phyloP scores from a whole-genome alignment of 2,888 invertebrate genomes.

The Lobophora halterata region DNA sequence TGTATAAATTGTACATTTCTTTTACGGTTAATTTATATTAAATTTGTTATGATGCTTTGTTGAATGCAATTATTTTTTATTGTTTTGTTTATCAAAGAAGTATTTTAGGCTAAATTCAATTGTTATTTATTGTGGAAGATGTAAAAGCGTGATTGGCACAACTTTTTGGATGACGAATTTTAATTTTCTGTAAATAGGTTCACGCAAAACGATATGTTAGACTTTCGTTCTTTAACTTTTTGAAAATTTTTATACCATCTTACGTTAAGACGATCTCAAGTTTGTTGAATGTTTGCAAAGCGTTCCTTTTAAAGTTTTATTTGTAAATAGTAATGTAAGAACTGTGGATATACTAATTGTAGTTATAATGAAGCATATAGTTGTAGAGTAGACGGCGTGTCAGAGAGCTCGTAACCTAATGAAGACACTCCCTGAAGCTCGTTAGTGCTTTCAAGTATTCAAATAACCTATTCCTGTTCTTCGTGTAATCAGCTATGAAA shows the following conservation, averaged over 20 bases:
- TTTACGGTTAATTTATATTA: constrained; percentile 79
- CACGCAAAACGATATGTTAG: constrained; percentile 63
- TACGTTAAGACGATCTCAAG: constrained; percentile 81
- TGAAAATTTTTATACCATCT: constrained; percentile 75
- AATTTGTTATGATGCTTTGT: constrained; percentile 78
- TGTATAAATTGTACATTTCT: constrained; percentile 79
- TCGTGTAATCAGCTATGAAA: constrained; percentile 75
- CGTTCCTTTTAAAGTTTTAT: constrained; percentile 81
- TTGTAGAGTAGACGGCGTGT: constrained; percentile 50
- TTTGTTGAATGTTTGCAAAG: constrained; percentile 81
- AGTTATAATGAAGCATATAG: constrained; percentile 66
- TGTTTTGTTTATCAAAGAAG: constrained; percentile 79
- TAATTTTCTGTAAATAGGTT: constrained; percentile 64
- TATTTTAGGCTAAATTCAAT: constrained; percentile 80
- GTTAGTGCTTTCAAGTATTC: constrained; percentile 58
- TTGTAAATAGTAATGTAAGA: constrained; percentile 78
- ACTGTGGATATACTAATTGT: constrained; percentile 76
- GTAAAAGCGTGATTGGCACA: constrained; percentile 72
- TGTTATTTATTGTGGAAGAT: constrained; percentile 79
- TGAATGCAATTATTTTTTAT: constrained; percentile 81
- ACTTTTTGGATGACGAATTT: constrained; percentile 52
- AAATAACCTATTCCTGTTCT: constrained; percentile 71
- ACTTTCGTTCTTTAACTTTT: constrained; percentile 72
- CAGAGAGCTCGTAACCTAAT: constrained; percentile 32
- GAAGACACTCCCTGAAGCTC: constrained; percentile 53